Percentiles rank a stretch among this genome's conserved stretches.
Conservation (phyloP, 2,113 vertebrate species). For the Agelaius phoeniceus region DNA sequence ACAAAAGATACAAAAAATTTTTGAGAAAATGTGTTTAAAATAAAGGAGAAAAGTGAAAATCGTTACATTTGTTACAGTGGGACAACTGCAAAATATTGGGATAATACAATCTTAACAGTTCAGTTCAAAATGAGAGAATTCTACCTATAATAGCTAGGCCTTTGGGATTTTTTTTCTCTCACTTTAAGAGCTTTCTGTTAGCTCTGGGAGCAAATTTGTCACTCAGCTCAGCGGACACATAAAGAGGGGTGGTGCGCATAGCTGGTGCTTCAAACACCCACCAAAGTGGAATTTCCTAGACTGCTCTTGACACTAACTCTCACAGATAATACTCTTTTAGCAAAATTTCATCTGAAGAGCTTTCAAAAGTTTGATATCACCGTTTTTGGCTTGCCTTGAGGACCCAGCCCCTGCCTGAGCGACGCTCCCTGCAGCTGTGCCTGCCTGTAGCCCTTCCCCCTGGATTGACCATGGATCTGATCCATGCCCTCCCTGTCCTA, state of each 20-base stretch:
- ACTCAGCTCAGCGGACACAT: background rate
- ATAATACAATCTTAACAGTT: background rate
- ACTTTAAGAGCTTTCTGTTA: background rate
- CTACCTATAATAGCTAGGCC: background rate
- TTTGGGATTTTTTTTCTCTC: background rate
- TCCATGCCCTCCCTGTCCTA: fast-evolving
- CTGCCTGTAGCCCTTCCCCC: background rate
- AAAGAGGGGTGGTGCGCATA: background rate
- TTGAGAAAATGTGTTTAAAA: background rate
- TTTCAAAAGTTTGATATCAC: background rate
- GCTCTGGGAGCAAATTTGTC: background rate
- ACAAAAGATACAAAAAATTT: fast-evolving
- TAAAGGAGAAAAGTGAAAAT: background rate
- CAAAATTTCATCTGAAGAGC: background rate
- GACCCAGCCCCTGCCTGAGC: background rate
- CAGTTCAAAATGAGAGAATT: background rate
- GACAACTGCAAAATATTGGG: background rate
- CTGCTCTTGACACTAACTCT: background rate
- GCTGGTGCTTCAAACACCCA: background rate
- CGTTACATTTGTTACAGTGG: background rate
- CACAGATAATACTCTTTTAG: background rate
- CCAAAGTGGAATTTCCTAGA: background rate
- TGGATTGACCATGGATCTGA: background rate
- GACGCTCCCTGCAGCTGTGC: background rate
- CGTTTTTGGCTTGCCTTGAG: background rate